Evolutionary conservation across 2,113 vertebrate genomes (phyloP).

Genomic region (Petromus typicus): DNA sequence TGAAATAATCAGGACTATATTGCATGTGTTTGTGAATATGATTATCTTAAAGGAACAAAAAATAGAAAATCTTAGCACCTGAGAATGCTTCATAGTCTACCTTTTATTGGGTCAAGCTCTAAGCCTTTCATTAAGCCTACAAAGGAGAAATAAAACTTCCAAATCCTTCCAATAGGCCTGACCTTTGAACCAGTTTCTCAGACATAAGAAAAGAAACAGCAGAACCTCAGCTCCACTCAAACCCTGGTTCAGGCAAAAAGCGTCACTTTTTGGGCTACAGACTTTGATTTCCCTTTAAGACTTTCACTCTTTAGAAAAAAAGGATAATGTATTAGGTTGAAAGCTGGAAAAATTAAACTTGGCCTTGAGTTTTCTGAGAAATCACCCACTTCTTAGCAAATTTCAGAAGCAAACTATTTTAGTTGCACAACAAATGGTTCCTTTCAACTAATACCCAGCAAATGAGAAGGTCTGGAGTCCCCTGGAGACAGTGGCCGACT

Average conservation of each 20-base stretch:
- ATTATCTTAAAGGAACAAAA: constrained; percentile 36
- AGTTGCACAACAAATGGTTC: constrained; percentile 49
- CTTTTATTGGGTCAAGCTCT: constrained; percentile 49
- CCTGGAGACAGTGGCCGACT: constrained; percentile 56
- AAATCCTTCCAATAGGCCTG: constrained; percentile 57
- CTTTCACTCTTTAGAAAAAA: constrained; percentile 66
- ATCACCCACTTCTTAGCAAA: constrained; percentile 56
- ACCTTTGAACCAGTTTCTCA: constrained; percentile 74
- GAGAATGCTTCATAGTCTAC: constrained; percentile 55
- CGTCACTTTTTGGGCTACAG: constrained; percentile 34
- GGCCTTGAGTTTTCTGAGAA: constrained; percentile 75
- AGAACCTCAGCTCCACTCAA: not conserved
- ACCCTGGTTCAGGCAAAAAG: constrained; percentile 22
- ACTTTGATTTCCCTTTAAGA: constrained; percentile 76
- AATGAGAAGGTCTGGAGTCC: constrained; percentile 30
- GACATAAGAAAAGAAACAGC: constrained; percentile 52
- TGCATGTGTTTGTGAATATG: no score
- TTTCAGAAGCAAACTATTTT: constrained; percentile 70
- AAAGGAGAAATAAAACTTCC: constrained; percentile 65
- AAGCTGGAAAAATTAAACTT: constrained; percentile 71
- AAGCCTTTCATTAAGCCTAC: constrained; percentile 70
- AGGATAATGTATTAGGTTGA: constrained; percentile 58
- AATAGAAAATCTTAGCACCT: not conserved
- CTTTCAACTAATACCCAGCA: constrained; percentile 71
- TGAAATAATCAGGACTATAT: not conserved